Evolutionary conservation across 1,140 invertebrate species (phyloP).

Genomic region (Leptinotarsa undecemlineata): DNA sequence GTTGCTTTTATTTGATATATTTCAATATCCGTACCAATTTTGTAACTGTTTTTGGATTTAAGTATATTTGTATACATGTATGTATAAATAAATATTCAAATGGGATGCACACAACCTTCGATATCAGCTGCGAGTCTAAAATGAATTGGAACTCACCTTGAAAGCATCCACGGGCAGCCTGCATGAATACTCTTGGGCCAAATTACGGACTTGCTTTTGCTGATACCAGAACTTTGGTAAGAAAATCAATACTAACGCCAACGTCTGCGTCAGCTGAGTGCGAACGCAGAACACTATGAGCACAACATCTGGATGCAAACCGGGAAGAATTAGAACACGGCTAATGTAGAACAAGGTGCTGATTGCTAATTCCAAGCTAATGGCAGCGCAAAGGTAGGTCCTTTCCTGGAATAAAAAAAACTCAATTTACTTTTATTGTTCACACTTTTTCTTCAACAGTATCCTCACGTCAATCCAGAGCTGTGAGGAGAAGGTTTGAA

Average conservation of each 20-base stretch:
- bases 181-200: constrained; percentile 68
- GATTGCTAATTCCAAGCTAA: constrained; percentile 74
- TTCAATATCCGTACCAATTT: no score
- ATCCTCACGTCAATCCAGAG: not conserved
- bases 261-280: constrained; percentile 77
- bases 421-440: not conserved
- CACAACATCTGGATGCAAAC: constrained; percentile 70
- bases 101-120: no score
- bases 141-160: constrained; percentile 53
- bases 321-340: constrained; percentile 64
- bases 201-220: constrained; percentile 65
- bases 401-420: constrained; percentile 65
- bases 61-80: no score
- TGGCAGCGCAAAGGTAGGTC: constrained; percentile 74
- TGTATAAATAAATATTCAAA: no score
- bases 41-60: no score
- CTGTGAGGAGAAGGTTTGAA: not conserved
- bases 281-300: constrained; percentile 72
- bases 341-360: constrained; percentile 72
- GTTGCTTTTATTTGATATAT: no score
- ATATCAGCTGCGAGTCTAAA: no score
- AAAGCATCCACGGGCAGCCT: constrained; percentile 65
- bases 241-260: constrained; percentile 75
- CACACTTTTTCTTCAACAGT: not conserved
- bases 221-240: constrained; percentile 81